Evolutionary conservation across 1,140 invertebrate species (phyloP).

Genomic region (Scylla paramamosain): DNA sequence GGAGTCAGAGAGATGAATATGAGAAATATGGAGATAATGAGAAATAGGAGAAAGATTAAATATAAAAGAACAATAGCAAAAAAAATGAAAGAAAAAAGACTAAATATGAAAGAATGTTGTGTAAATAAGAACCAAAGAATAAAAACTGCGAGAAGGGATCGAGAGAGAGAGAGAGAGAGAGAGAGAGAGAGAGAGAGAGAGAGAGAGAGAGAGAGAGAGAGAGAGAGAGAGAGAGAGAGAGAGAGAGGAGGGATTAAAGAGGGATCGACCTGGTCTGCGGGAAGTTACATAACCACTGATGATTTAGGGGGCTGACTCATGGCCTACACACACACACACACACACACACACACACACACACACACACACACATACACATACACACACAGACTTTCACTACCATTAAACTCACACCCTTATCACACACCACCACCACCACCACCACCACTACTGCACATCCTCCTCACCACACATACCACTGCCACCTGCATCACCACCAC

Average conservation of each 20-base stretch:
- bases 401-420: neutral
- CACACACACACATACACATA: conserved; percentile 11
- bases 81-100: no score
- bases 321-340: neutral
- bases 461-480: no score
- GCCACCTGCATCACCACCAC: no score
- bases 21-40: no score
- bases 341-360: conserved; percentile 13
- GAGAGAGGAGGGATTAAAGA: conserved; percentile 18
- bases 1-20: no score
- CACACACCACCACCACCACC: neutral
- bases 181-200: conserved; percentile 37
- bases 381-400: neutral
- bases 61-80: no score
- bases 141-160: neutral
- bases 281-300: neutral
- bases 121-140: conserved; percentile 9
- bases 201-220: conserved; percentile 50
- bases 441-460: no score
- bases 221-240: conserved; percentile 49
- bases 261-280: neutral
- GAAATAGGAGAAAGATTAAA: no score
- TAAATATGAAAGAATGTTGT: neutral
- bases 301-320: neutral
- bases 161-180: neutral